Evolutionary conservation across 2,113 vertebrate species (phyloP).

Genomic region (Galemys pyrenaicus): DNA sequence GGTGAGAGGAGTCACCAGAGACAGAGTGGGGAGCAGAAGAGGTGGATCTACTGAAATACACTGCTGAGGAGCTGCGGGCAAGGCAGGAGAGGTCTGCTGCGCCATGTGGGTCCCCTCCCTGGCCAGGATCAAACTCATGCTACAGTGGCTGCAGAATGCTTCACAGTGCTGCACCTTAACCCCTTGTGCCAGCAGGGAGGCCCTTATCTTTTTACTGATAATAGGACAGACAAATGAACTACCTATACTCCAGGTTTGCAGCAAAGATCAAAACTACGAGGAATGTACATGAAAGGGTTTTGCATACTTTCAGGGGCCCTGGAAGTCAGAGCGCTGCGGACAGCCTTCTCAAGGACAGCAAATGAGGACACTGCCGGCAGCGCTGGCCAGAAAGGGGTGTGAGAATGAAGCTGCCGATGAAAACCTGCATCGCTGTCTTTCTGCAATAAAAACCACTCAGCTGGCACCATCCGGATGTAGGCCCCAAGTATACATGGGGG

Average conservation of each 20-base stretch:
- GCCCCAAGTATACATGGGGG: neutral
- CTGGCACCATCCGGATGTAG: neutral
- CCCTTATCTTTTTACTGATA: neutral
- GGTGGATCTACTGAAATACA: no score
- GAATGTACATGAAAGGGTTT: neutral
- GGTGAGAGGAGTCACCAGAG: no score
- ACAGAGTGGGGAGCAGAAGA: no score
- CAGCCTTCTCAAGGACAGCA: neutral
- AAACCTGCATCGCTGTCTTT: neutral
- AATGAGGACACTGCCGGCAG: neutral
- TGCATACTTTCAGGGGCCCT: neutral
- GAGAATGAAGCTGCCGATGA: neutral
- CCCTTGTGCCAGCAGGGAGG: no score
- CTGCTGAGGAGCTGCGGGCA: no score
- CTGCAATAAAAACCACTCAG: neutral
- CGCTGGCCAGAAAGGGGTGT: neutral
- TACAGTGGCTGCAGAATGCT: no score
- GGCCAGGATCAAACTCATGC: no score
- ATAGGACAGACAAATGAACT: neutral
- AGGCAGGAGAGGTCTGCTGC: no score
- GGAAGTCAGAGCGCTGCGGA: neutral
- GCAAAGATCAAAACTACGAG: constrained; percentile 23
- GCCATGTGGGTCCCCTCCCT: no score
- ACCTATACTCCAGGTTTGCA: neutral
- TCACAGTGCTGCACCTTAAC: no score